Evolutionary conservation across 2,113 vertebrate genomes (phyloP).

Genomic region (Martes martes): DNA sequence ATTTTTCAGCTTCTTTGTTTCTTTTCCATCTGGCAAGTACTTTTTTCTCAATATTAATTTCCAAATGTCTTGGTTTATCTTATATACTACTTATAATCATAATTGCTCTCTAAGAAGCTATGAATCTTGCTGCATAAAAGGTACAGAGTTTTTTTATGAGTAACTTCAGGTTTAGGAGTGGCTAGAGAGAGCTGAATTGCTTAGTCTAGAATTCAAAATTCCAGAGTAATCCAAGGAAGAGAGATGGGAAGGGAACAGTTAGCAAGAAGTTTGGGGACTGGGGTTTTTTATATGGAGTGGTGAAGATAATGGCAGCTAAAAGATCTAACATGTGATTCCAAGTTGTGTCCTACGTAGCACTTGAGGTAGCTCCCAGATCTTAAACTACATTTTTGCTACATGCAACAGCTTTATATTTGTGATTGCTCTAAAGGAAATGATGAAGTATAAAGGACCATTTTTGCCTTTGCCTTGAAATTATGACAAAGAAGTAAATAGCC

Average conservation of each 20-base stretch:
- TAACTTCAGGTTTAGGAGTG: not conserved
- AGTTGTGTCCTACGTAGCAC: not conserved
- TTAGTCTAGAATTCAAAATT: not conserved
- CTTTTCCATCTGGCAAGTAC: not conserved
- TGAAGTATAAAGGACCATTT: not conserved
- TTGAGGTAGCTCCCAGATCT: not conserved
- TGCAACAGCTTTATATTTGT: not conserved
- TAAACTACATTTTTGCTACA: not conserved
- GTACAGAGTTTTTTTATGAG: not conserved
- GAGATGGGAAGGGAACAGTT: not conserved
- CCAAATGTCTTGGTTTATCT: not conserved
- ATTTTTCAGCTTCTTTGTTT: not conserved
- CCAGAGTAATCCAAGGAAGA: not conserved
- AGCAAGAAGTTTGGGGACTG: not conserved
- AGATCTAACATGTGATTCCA: not conserved
- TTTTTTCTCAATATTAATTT: not conserved
- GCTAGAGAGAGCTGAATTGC: not conserved
- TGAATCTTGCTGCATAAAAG: not conserved
- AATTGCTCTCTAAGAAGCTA: not conserved
- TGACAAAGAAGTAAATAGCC: not conserved
- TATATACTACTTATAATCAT: not conserved
- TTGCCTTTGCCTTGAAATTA: not conserved
- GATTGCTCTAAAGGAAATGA: not conserved
- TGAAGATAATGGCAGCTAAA: not conserved
- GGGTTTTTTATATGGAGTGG: not conserved